Evolutionary conservation across 2,113 vertebrate genomes (phyloP).

Genomic region (Platycercus adscitus): DNA sequence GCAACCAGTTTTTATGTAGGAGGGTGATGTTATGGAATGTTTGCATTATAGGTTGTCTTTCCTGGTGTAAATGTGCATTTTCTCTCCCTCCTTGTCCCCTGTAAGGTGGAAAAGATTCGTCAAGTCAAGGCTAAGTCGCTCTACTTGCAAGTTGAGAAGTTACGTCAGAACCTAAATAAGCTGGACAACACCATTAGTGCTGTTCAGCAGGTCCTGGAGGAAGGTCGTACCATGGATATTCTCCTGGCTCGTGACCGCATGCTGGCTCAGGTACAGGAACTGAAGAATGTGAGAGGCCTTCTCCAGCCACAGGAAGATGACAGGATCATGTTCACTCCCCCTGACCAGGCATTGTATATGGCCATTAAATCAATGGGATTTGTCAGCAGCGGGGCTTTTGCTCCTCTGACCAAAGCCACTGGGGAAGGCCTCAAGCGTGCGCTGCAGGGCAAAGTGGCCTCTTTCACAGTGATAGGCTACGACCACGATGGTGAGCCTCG

Average conservation of each 20-base stretch:
- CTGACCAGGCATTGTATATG: conserved; percentile 91
- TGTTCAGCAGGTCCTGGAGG: conserved; percentile 94
- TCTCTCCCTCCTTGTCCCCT: background rate
- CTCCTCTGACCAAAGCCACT: conserved; percentile 91
- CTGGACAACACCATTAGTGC: conserved; percentile 95
- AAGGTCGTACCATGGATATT: conserved; percentile 91
- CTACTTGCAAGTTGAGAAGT: conserved; percentile 96
- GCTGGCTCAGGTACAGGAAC: conserved; percentile 95
- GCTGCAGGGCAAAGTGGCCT: conserved; percentile 91
- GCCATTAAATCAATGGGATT: conserved; percentile 96
- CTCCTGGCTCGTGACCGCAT: conserved; percentile 94
- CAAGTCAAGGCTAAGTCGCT: conserved; percentile 98
- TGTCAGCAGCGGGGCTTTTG: conserved; percentile 95
- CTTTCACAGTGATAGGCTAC: conserved; percentile 93
- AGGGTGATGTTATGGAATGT: background rate
- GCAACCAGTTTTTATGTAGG: background rate
- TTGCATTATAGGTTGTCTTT: background rate
- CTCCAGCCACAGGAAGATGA: conserved; percentile 96
- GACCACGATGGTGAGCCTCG: conserved; percentile 95
- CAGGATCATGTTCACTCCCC: conserved; percentile 94
- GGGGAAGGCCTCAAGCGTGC: conserved; percentile 93
- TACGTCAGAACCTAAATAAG: conserved; percentile 94
- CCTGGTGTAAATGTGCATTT: background rate
- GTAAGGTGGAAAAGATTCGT: conserved; percentile 96
- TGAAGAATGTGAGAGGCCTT: conserved; percentile 89